These are phyloP conservation scores for Umimayanthus chanpuru DNA, from an alignment of 92 coral and sea anemone genomes.

Conservation along the genomic window DNA sequence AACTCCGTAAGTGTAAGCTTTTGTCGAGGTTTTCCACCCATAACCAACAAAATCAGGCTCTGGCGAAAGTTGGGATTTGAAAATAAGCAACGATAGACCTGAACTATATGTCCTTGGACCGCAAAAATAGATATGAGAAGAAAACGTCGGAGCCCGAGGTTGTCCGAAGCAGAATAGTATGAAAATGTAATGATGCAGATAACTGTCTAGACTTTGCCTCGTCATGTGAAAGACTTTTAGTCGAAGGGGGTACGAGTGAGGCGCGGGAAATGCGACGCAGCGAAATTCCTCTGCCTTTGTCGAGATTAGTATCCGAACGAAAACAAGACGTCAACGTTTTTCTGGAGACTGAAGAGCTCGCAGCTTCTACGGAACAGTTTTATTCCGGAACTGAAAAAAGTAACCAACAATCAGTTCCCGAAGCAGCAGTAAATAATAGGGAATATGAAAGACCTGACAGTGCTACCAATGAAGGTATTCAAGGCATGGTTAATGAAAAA, in stretches of 20 bases:
- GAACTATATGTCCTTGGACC: neutral
- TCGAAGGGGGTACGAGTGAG: neutral
- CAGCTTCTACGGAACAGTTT: neutral
- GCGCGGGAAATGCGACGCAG: neutral
- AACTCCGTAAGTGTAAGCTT: neutral
- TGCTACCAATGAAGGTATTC: neutral
- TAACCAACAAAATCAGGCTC: neutral
- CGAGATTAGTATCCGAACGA: neutral
- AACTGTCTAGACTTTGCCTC: neutral
- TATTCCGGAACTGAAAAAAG: neutral
- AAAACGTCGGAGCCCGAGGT: neutral
- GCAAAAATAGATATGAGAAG: neutral
- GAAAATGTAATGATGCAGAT: too few relatives aligned
- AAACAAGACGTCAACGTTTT: neutral
- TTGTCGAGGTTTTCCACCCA: neutral
- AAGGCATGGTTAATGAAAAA: neutral
- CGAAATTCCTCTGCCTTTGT: neutral
- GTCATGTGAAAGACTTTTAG: neutral
- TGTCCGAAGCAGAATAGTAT: too few relatives aligned
- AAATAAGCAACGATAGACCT: neutral
- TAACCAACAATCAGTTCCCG: neutral
- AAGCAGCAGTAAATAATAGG: too few relatives aligned
- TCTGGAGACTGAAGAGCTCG: neutral
- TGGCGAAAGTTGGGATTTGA: neutral
- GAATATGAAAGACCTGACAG: neutral